Evolutionary conservation across 2,888 invertebrate genomes (phyloP).

Genomic region (Anorthoa munda): DNA sequence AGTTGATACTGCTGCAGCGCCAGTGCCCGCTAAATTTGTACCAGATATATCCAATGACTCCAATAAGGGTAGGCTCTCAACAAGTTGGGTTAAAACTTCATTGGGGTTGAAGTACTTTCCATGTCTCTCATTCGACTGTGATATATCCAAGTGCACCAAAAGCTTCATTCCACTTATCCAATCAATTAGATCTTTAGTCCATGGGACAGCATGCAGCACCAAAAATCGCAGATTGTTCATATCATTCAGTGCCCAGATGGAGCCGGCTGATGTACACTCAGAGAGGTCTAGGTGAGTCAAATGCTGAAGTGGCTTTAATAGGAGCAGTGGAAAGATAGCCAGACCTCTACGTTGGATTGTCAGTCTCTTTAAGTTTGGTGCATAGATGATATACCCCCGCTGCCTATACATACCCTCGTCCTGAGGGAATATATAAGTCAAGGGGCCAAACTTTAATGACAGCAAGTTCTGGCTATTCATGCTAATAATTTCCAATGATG

Average conservation of each 20-base stretch:
- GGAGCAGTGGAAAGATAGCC: slow-evolving; percentile 87
- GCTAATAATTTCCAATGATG: slow-evolving; percentile 93
- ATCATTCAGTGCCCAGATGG: slow-evolving; percentile 92
- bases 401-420: slow-evolving; percentile 81
- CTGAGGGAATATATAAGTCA: slow-evolving; percentile 92
- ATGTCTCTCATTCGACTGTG: slow-evolving; percentile 93
- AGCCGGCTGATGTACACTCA: slow-evolving; percentile 92
- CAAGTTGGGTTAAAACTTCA: slow-evolving; percentile 93
- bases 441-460: slow-evolving; percentile 93
- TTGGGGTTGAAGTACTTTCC: slow-evolving; percentile 95
- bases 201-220: slow-evolving; percentile 95
- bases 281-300: slow-evolving; percentile 94
- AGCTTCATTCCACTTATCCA: slow-evolving; percentile 91
- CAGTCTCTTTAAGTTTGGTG: slow-evolving; percentile 91
- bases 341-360: slow-evolving; percentile 90
- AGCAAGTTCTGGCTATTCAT: slow-evolving; percentile 93
- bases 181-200: slow-evolving; percentile 91
- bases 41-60: slow-evolving; percentile 98
- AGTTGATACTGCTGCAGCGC: slow-evolving; percentile 91
- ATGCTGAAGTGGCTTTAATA: slow-evolving; percentile 91
- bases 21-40: slow-evolving; percentile 97
- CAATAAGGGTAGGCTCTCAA: slow-evolving; percentile 94
- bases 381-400: slow-evolving; percentile 90
- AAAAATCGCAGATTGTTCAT: slow-evolving; percentile 93
- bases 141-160: slow-evolving; percentile 95